Base-by-base conservation (phyloP, 2,797 vertebrate species). In the Phoxinus dragarum region DNA sequence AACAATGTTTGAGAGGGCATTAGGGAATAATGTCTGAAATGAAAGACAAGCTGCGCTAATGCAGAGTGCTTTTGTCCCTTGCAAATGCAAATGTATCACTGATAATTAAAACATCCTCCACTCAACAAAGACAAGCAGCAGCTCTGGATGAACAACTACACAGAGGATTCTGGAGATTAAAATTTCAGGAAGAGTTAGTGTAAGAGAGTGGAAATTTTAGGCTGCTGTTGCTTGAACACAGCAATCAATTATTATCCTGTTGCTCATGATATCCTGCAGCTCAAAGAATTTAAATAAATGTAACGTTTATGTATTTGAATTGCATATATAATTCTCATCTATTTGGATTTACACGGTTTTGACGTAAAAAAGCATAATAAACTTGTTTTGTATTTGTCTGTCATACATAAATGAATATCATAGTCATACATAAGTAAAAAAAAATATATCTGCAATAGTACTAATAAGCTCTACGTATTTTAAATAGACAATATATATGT, bases 21-120 rank as follows among this genome's bases (percentile, higher is more conserved):
- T 78, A 74, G 80, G 85, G 85, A 90, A 88, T 81, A 79, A 68
- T 69, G 79, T 84, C 61, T 71, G 73, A 54, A 87, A 69, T 84
- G 77, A 72, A 87, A 88, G 64, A 59, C 73, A 77, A 78, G 74
- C 82, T 75, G 40, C 69, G 67, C 84, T 81, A 75, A 86, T 84
- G 83, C 66, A 71, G 36, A 86, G 75, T 40, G 8, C 77, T 59
- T 84, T 87, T 88, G 67, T 87, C 56, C 85, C 66, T 78, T 73
- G 67, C 56, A 76, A 72, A 88, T 89, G 89, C 76, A 85, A 89
- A 86, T 86, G 19, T 80, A 21, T 21, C 68, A 67, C 19, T 67
- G 44, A 82, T 81, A 82, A 86, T 85, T 84, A 84, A 78, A 56
- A 81, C 59, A 84, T 87, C 68, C 52, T 64, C 73, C 44, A 84